These are phyloP conservation scores for Drosophila fungiperda DNA, from an alignment of 2,888 invertebrate genomes.

Conservation along the genomic window DNA sequence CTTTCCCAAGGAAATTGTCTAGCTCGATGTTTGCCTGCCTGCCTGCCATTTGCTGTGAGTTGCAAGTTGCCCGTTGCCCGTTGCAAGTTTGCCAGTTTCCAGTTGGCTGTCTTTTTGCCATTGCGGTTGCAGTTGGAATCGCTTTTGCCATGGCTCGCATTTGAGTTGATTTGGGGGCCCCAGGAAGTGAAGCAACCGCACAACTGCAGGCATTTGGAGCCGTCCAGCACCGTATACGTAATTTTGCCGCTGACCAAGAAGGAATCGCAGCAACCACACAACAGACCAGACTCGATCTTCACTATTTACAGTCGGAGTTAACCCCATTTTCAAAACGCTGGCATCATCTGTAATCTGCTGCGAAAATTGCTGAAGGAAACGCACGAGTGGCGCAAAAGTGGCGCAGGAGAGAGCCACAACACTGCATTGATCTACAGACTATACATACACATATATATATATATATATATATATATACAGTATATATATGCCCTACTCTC, in stretches of 20 bases:
- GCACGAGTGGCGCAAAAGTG: constrained; percentile 73
- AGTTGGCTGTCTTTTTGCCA: constrained; percentile 17
- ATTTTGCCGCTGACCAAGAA: constrained; percentile 71
- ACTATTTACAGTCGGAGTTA: constrained; percentile 27
- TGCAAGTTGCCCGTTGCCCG: constrained; percentile 30
- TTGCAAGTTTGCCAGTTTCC: constrained; percentile 34
- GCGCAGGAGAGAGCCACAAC: constrained; percentile 38
- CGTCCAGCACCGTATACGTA: constrained; percentile 72
- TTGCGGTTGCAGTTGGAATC: constrained; percentile 21
- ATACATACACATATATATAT: neutral
- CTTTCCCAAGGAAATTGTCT: constrained; percentile 78
- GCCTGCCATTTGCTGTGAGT: constrained; percentile 22
- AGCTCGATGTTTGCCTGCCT: constrained; percentile 9
- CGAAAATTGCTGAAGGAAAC: constrained; percentile 79
- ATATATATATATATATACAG: neutral
- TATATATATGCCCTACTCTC: constrained; percentile 68
- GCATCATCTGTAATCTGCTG: constrained; percentile 68
- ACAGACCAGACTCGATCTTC: constrained; percentile 16
- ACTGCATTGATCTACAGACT: neutral
- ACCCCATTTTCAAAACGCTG: constrained; percentile 66
- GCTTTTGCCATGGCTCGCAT: constrained; percentile 18
- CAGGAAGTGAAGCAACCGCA: constrained; percentile 62
- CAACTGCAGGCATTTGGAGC: constrained; percentile 21
- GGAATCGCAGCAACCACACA: constrained; percentile 59
- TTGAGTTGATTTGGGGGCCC: constrained; percentile 30